A percentile compares a stretch with the other conserved stretches of the same genome.
These are phyloP conservation scores for Tiaroga cobitis DNA, from an alignment of 2,797 vertebrate genomes.

Conservation along the genomic window DNA sequence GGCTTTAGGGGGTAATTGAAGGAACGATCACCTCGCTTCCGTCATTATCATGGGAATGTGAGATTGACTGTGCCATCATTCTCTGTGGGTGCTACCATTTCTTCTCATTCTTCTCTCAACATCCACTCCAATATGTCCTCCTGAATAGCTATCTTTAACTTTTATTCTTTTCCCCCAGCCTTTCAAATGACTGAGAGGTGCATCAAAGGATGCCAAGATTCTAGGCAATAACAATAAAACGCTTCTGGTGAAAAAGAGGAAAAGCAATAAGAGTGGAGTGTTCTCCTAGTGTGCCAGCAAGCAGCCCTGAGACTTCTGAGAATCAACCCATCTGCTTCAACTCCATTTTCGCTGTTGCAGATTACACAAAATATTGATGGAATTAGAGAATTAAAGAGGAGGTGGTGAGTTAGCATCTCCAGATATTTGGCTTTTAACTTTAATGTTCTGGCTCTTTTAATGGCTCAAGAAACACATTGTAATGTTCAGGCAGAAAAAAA, in stretches of 20 bases:
- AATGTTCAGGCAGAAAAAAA: not conserved
- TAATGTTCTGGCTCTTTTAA: not conserved
- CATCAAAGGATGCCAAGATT: constrained; percentile 29
- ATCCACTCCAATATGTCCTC: constrained; percentile 6
- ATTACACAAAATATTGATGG: constrained; percentile 11
- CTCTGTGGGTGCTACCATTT: constrained; percentile 25
- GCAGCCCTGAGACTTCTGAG: constrained; percentile 25
- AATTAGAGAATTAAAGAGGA: constrained; percentile 37
- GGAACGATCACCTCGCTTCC: constrained; percentile 55
- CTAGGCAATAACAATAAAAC: constrained; percentile 61
- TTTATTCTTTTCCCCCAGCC: constrained; percentile 49
- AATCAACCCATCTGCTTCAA: constrained; percentile 58
- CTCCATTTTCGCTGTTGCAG: constrained; percentile 31
- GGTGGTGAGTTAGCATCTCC: not conserved
- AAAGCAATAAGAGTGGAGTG: constrained; percentile 53
- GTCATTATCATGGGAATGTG: constrained; percentile 36
- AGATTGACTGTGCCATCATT: constrained; percentile 38
- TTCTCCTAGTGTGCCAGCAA: constrained; percentile 40
- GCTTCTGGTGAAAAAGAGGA: constrained; percentile 48
- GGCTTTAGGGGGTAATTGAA: constrained; percentile 67
- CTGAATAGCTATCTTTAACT: constrained; percentile 57
- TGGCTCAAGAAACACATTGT: not conserved
- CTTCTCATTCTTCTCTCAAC: constrained; percentile 23
- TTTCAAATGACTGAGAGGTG: constrained; percentile 49
- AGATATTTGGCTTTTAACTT: constrained; percentile 25